Evolutionary conservation across 2,113 vertebrate genomes (phyloP).

Genomic region (Daubentonia madagascariensis): DNA sequence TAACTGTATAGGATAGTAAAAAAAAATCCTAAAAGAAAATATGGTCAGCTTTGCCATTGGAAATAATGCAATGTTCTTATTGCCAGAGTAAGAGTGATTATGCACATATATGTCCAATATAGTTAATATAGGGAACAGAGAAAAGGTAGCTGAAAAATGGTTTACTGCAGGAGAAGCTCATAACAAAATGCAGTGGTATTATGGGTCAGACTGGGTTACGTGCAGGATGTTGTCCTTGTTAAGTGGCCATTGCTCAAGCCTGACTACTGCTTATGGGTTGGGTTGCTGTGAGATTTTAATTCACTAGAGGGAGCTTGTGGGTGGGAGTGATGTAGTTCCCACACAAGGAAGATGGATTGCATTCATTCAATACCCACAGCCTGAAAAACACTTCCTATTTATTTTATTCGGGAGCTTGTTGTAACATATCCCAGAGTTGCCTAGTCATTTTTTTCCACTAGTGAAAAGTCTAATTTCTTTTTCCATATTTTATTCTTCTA

Average conservation of each 20-base stretch:
- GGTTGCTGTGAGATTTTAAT: constrained; percentile 77
- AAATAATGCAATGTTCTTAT: not conserved
- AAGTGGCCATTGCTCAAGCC: constrained; percentile 29
- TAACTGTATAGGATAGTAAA: not conserved
- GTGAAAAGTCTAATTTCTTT: constrained; percentile 78
- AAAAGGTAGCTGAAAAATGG: not conserved
- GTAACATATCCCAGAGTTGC: constrained; percentile 80
- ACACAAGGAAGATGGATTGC: constrained; percentile 81
- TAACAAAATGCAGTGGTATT: not conserved
- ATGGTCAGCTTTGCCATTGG: not conserved
- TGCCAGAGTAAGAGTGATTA: not conserved
- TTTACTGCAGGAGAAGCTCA: not conserved
- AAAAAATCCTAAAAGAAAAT: not conserved
- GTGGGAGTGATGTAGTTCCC: constrained; percentile 68
- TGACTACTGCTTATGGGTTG: constrained; percentile 32
- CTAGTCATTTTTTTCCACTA: constrained; percentile 80
- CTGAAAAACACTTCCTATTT: constrained; percentile 84
- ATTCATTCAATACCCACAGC: constrained; percentile 83
- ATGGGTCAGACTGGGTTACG: not conserved
- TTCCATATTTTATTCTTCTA: constrained; percentile 77
- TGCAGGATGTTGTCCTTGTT: not conserved
- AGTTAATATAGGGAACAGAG: not conserved
- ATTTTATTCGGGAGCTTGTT: constrained; percentile 85
- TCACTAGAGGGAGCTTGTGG: constrained; percentile 83
- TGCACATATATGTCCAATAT: not conserved